Evolutionary conservation across 2,113 vertebrate species (phyloP).

Genomic region (Danionella cerebrum): DNA sequence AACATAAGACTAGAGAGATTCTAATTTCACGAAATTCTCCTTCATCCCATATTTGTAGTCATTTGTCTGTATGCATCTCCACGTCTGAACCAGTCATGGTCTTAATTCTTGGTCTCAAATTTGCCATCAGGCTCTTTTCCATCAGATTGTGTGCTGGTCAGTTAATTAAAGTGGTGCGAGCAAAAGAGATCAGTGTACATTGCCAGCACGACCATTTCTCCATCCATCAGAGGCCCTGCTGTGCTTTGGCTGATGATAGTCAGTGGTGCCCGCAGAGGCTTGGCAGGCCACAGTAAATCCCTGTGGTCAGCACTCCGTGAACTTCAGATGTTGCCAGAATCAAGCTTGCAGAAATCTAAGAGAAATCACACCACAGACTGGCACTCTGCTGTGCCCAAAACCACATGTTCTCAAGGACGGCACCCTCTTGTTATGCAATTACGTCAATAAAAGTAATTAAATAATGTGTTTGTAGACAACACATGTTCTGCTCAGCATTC

Average conservation of each 20-base stretch:
- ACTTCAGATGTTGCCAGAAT: neutral
- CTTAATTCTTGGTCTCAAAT: no score
- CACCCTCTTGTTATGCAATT: neutral
- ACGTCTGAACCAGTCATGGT: no score
- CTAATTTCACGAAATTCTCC: no score
- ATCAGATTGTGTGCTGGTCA: no score
- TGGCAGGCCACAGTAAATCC: constrained; percentile 5
- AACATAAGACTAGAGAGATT: no score
- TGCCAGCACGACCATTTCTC: neutral
- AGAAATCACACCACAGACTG: constrained; percentile 23
- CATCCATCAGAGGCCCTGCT: neutral
- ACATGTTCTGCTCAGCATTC: no score
- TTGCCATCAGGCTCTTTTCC: no score
- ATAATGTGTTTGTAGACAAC: neutral
- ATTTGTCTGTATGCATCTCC: no score
- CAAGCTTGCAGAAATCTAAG: constrained; percentile 41
- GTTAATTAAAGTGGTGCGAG: constrained; percentile 58
- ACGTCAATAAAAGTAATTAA: neutral
- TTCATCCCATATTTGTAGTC: no score
- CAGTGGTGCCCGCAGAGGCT: constrained; percentile 31
- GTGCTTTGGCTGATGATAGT: neutral
- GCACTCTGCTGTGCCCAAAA: neutral
- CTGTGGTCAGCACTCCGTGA: constrained; percentile 32
- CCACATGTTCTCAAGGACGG: neutral
- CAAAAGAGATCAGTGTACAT: constrained; percentile 7